Evolutionary conservation across 1,140 invertebrate species (phyloP), one percentile per base, ranked within the genome.

Genomic region (Acromyrmex heyeri): DNA sequence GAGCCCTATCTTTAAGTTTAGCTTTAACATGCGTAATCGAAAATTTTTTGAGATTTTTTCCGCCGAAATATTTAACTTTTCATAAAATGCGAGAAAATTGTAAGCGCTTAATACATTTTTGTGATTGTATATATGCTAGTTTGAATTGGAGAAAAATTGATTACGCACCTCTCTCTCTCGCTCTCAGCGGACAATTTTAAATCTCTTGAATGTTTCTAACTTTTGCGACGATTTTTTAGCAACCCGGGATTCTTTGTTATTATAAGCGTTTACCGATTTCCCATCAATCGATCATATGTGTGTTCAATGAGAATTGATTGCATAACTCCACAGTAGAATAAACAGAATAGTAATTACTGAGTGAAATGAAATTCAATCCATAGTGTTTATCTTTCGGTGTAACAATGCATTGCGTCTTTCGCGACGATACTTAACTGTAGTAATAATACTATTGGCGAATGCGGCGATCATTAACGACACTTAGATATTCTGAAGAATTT

Each of bases 261-360:
- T 85, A 34, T 7, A 65, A 85, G 21, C n/a, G 16, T 14, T 77
- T 85, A 76, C 34, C 61, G 61, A 78, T 65, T 65, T 10, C 3
- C 8, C 10, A 34, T 44, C 82, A 48, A 85, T 85, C 27, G 30
- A 38, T 38, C 44, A 44, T 67, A 53, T 27, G 48, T 27, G 21
- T 50, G 70, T 48, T 77, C 34, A 21, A 21, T 21, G 24, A 65
- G 48, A 85, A 61, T 18, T 10, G 48, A 4, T 8, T 18, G 61
- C 72, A 78, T 77, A 85, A 78, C 61, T 85, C 14, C 21, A 16
- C 53, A 50, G 61, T 30, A 73, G 50, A 83, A 67, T 83, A 87
- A 87, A 87, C 78, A 70, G 86, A 83, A 87, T 83, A 73, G 57
- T 73, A 83, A 73, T 87, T 87, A 83, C 59, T n/a, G 65, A 72